Conservation (phyloP, 2,113 vertebrate genomes). For the Cyrtonyx montezumae region DNA sequence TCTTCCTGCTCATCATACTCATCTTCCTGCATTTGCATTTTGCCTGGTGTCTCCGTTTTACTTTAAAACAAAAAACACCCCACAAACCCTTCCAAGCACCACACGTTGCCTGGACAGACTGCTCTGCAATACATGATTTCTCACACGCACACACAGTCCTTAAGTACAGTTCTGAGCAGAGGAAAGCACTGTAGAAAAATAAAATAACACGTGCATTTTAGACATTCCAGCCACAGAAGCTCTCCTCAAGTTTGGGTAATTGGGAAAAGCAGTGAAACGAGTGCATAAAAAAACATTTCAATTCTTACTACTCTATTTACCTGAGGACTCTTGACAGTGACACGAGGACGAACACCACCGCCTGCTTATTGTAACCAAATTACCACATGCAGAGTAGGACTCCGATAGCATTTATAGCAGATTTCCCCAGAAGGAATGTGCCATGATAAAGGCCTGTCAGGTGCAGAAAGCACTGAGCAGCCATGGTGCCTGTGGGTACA, state of each 20-base stretch:
- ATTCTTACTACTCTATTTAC: background rate
- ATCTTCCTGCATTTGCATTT: background rate
- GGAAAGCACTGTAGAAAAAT: background rate
- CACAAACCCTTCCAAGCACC: background rate
- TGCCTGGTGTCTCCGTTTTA: background rate
- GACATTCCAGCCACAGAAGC: background rate
- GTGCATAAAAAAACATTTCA: background rate
- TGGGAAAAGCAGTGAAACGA: background rate
- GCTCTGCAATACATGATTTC: background rate
- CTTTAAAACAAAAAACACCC: background rate
- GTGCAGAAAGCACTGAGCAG: accelerated
- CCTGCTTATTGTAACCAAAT: background rate
- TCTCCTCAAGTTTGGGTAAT: background rate
- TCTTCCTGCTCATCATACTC: background rate
- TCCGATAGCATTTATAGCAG: background rate
- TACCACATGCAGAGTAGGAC: background rate
- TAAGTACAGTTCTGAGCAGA: accelerated
- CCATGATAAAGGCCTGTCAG: background rate
- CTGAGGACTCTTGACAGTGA: background rate
- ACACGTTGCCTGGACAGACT: background rate
- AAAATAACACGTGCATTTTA: background rate
- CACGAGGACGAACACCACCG: accelerated
- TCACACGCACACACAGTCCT: background rate
- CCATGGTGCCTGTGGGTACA: background rate
- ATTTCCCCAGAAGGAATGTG: background rate